Base-by-base conservation (phyloP, 1,140 invertebrate species). In the Parasteatoda tepidariorum region DNA sequence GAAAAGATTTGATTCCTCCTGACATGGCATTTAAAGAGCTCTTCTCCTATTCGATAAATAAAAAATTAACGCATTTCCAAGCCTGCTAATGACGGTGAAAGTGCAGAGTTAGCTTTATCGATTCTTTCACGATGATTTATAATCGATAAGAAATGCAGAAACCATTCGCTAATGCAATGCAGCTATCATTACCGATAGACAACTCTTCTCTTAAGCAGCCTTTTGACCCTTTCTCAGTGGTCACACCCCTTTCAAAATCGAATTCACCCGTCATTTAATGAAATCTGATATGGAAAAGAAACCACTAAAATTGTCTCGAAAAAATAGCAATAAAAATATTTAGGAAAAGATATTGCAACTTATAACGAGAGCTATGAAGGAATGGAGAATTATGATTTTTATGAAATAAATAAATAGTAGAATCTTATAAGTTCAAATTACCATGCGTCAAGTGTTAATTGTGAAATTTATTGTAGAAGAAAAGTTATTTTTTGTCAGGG, bases 71-170 rank as follows among this genome's bases (percentile, higher is more conserved):
- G 13, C 22, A 5, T 41, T 33, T 26, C 34, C 66, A 68, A 13
- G 38, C 9, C 38, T 48, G 18, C 66, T 41, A 41, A 41, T 68
- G 66, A 41, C 31, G 22, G 7, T 31, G 28, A 66, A 28, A 66
- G 62, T n/a, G 22, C 22, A 61, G 59, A 18, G 22, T 61, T 61
- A 24, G 59, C 59, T 13, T n/a, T 61, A 61, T 61, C 59, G 28
- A 30, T 61, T 30, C 59, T 28, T 11, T 31, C 18, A 7, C 28
- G 11, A n/a, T 66, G 62, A 66, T 66, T 70, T 33, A 24, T 41
- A 48, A 70, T 70, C 67, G 67, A 70, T 70, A 70, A 28, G 67
- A 70, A 70, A 54, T 54, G 38, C 67, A 70, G 34, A 48, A 70
- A 48, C 26, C 15, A 13, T 13, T 30, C 31, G 9, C 28, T 66